These are phyloP conservation scores for Chaenogobius annularis DNA, from an alignment of 2,113 vertebrate genomes.

Conservation along the genomic window DNA sequence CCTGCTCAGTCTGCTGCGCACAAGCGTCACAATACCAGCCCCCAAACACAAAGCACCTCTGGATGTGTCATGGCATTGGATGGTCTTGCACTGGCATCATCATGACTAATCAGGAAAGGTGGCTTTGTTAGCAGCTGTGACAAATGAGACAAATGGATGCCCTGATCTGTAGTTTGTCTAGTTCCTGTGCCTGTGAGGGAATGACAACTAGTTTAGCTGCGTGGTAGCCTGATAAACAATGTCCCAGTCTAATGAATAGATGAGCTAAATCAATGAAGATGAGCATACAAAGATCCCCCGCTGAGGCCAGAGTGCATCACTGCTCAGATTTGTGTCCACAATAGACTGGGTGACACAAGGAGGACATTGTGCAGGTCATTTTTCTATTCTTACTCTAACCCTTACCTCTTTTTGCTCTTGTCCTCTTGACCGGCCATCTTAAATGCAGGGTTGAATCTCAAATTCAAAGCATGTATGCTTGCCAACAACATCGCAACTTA, in stretches of 20 bases:
- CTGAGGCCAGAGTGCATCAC: constrained; percentile 75
- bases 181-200: constrained; percentile 57
- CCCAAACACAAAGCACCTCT: constrained; percentile 49
- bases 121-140: constrained; percentile 65
- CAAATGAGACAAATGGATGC: constrained; percentile 51
- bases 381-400: constrained; percentile 64
- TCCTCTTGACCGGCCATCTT: constrained; percentile 62
- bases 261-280: constrained; percentile 79
- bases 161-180: constrained; percentile 61
- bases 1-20: constrained; percentile 44
- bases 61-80: constrained; percentile 52
- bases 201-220: constrained; percentile 52
- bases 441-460: constrained; percentile 77
- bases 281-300: constrained; percentile 80
- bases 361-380: constrained; percentile 77
- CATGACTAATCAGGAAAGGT: constrained; percentile 70
- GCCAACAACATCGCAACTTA: constrained; percentile 43
- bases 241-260: constrained; percentile 75
- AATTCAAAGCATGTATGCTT: constrained; percentile 79
- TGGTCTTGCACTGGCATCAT: constrained; percentile 53
- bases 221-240: constrained; percentile 74
- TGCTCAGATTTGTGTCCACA: constrained; percentile 79
- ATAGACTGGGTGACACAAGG: constrained; percentile 80
- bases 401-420: constrained; percentile 47
- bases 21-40: constrained; percentile 56